These are phyloP conservation scores for Grammomys dolichurus DNA, from an alignment of 2,113 vertebrate genomes.

Conservation along the genomic window DNA sequence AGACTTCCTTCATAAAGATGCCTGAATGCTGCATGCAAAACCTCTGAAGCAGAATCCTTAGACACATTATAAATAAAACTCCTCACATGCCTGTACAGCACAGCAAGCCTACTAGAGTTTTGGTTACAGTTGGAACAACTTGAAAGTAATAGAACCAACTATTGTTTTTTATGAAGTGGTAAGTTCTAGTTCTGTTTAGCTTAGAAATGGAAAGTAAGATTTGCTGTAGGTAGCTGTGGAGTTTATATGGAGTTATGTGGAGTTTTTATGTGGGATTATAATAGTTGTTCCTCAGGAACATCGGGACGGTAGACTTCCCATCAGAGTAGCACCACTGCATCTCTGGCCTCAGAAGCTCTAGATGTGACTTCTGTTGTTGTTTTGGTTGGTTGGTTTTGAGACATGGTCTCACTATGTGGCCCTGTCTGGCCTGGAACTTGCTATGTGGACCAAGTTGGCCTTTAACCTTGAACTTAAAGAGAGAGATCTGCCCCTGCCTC, in stretches of 20 bases:
- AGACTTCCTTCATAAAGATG: constrained; percentile 58
- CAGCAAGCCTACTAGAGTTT: constrained; percentile 23
- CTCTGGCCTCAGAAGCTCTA: constrained; percentile 23
- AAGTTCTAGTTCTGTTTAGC: constrained; percentile 10
- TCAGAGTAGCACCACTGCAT: background rate
- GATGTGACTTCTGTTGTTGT: background rate
- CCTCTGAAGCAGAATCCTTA: constrained; percentile 66
- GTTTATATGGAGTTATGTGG: background rate
- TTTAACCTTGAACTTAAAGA: background rate
- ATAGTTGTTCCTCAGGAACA: background rate
- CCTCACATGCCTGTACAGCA: constrained; percentile 58
- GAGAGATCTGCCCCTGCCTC: background rate
- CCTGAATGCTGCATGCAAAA: constrained; percentile 41
- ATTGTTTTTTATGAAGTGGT: background rate
- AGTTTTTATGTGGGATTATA: constrained; percentile 20
- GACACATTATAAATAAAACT: constrained; percentile 68
- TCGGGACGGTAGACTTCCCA: constrained; percentile 35
- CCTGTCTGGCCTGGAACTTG: background rate
- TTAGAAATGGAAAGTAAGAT: constrained; percentile 36
- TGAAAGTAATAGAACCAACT: constrained; percentile 64
- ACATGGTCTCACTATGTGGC: background rate
- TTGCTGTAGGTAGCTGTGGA: background rate
- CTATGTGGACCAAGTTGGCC: background rate
- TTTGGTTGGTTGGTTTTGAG: background rate
- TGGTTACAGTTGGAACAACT: background rate